Conservation (phyloP, 2,888 invertebrate genomes). For the Heliconius aoede region DNA sequence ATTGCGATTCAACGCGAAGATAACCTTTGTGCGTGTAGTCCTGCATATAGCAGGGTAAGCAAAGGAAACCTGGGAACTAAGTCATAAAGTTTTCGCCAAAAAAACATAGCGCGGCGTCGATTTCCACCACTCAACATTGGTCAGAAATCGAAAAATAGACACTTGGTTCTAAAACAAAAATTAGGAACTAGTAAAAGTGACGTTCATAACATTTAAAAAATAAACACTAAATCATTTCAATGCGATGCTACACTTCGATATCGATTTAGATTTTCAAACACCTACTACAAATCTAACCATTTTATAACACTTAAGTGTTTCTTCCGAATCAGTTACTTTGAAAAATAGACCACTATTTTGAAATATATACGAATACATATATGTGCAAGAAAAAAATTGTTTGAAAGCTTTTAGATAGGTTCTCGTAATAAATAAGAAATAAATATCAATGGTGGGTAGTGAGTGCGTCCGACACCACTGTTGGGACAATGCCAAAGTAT, state of each 20-base stretch:
- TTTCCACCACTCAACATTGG: too few species aligned
- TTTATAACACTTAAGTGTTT: slow-evolving; percentile 16
- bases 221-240: background rate
- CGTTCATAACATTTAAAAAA: background rate
- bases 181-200: background rate
- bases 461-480: slow-evolving; percentile 62
- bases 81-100: too few species aligned
- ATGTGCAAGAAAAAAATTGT: slow-evolving; percentile 48
- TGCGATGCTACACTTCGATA: background rate
- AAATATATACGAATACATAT: slow-evolving; percentile 35
- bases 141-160: too few species aligned
- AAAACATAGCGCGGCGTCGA: too few species aligned
- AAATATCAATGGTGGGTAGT: slow-evolving; percentile 54
- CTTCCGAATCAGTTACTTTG: slow-evolving; percentile 39
- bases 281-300: background rate
- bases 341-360: slow-evolving; percentile 43
- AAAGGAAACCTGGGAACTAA: too few species aligned
- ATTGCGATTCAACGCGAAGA: too few species aligned
- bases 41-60: too few species aligned
- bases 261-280: background rate
- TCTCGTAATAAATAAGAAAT: slow-evolving; percentile 54
- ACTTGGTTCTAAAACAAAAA: too few species aligned
- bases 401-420: slow-evolving; percentile 53
- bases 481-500: slow-evolving; percentile 69
- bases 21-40: too few species aligned